These are phyloP conservation scores for Parnassius mnemosyne DNA, from an alignment of 2,888 invertebrate genomes.

Conservation along the genomic window DNA sequence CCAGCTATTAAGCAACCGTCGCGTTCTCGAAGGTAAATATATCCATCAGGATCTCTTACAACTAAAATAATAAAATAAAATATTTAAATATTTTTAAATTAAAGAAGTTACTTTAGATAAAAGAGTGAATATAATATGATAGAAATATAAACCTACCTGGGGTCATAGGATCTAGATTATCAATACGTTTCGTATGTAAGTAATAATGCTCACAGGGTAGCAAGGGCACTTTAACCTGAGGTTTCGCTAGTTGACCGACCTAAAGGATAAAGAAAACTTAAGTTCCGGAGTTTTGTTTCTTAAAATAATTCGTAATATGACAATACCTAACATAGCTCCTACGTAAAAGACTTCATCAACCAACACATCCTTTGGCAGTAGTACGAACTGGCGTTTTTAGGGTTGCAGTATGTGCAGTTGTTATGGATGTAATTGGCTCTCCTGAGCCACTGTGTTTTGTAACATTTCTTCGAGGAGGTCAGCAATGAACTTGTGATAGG, in stretches of 20 bases:
- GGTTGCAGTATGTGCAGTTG: too few relatives aligned
- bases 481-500: too few relatives aligned
- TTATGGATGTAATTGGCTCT: too few relatives aligned
- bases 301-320: too few relatives aligned
- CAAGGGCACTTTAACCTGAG: constrained; percentile 93
- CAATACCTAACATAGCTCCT: too few relatives aligned
- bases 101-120: not conserved
- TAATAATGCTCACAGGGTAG: constrained; percentile 97
- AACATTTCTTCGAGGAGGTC: too few relatives aligned
- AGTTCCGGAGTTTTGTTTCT: too few relatives aligned
- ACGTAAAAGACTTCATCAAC: too few relatives aligned
- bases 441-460: too few relatives aligned
- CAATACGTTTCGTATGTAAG: constrained; percentile 91
- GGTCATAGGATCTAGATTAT: constrained; percentile 87
- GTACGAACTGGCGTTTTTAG: too few relatives aligned
- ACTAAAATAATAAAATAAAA: constrained; percentile 66
- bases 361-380: too few relatives aligned
- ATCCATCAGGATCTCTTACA: constrained; percentile 92
- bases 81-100: not conserved
- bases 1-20: constrained; percentile 92
- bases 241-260: constrained; percentile 91
- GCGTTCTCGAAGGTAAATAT: constrained; percentile 91
- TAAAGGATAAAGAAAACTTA: constrained; percentile 31
- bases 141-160: constrained; percentile 81
- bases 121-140: not conserved